Conservation (phyloP, 2,113 vertebrate species). For the Orycteropus afer region DNA sequence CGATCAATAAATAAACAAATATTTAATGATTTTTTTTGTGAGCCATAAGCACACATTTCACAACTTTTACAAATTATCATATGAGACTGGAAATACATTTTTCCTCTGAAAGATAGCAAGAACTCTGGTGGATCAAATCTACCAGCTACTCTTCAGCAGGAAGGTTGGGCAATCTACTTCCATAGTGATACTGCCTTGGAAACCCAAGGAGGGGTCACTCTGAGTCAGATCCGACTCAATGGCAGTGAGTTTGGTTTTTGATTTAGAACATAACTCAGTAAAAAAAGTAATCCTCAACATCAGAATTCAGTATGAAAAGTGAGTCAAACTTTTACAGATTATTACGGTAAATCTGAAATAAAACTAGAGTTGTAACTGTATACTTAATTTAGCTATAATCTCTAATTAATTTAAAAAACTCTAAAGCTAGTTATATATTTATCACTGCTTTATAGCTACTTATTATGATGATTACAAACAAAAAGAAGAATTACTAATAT, state of each 20-base stretch:
- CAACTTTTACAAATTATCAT: not conserved
- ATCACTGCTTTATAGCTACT: not conserved
- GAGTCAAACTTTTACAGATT: not conserved
- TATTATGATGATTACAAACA: not conserved
- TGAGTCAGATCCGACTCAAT: too few relatives aligned
- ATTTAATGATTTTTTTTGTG: not conserved
- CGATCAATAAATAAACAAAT: not conserved
- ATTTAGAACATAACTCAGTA: not conserved
- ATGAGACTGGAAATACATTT: not conserved
- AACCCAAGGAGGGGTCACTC: too few relatives aligned
- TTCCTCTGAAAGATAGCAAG: conserved; percentile 14
- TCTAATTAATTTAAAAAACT: conserved; percentile 4
- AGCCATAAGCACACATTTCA: not conserved
- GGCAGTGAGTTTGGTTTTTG: too few relatives aligned
- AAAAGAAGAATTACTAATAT: not conserved
- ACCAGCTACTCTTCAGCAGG: too few relatives aligned
- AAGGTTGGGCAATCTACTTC: too few relatives aligned
- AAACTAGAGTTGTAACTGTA: conserved; percentile 31
- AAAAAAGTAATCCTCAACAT: not conserved
- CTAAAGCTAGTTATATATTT: not conserved
- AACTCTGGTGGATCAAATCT: too few relatives aligned
- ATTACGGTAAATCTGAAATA: not conserved
- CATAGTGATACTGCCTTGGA: too few relatives aligned
- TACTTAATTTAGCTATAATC: not conserved
- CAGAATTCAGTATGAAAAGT: conserved; percentile 1